These are phyloP conservation scores for Anas platyrhynchos DNA, from an alignment of 2,113 vertebrate genomes.

Conservation along the genomic window DNA sequence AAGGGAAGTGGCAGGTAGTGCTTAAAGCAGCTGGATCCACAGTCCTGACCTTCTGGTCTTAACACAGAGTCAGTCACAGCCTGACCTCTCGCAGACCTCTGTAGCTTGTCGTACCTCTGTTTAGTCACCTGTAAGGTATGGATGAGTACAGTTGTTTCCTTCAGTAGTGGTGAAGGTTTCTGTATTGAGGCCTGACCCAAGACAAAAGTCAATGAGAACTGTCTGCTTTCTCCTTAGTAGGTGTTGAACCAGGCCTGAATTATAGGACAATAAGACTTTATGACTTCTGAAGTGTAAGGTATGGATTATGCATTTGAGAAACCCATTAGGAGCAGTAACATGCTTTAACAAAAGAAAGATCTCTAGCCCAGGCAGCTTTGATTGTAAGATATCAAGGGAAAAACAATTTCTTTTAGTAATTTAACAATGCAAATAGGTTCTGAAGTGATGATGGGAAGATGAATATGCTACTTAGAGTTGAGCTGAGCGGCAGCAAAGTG, in stretches of 20 bases:
- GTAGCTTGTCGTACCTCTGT: neutral
- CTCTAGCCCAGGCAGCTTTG: neutral
- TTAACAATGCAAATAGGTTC: slow-evolving; percentile 26
- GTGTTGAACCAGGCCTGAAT: neutral
- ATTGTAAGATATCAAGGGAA: slow-evolving; percentile 7
- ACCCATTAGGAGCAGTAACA: neutral
- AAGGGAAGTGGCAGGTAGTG: neutral
- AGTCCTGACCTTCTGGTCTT: neutral
- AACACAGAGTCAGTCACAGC: neutral
- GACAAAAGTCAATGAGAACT: neutral
- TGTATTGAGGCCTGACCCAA: neutral
- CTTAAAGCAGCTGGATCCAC: neutral
- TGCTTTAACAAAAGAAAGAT: neutral
- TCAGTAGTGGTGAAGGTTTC: neutral
- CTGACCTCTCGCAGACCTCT: neutral
- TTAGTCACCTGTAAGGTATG: neutral
- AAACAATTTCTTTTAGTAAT: neutral
- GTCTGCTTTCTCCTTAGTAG: neutral
- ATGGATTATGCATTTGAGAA: neutral
- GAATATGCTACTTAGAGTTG: neutral
- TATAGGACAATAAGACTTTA: neutral
- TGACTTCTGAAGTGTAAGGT: neutral
- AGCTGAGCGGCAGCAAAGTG: neutral
- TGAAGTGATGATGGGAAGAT: neutral
- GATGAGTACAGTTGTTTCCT: neutral